Percentiles rank a stretch among this genome's conserved stretches.
Conservation (phyloP, 2,113 vertebrate genomes). For the Prietella phreatophila region DNA sequence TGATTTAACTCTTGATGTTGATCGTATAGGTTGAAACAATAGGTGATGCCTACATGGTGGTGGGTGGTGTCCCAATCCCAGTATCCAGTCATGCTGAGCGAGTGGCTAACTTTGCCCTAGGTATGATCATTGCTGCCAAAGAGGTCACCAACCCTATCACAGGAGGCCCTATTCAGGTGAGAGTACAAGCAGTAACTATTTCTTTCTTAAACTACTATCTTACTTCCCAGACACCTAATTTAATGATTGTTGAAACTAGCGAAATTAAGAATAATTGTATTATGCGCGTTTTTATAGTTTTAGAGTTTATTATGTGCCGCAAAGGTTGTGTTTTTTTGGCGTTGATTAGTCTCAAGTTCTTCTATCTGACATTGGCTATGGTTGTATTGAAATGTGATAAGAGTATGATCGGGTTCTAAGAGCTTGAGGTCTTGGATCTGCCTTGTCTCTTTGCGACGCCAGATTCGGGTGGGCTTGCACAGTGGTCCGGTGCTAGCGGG, state of each 20-base stretch:
- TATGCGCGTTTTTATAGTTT: too few species aligned
- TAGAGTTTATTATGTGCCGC: not conserved
- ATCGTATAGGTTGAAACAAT: conserved; percentile 72
- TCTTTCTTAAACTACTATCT: not conserved
- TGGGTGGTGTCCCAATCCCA: conserved; percentile 68
- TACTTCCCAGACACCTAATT: not conserved
- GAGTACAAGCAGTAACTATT: not conserved
- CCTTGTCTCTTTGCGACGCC: conserved; percentile 12
- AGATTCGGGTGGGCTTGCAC: conserved; percentile 75
- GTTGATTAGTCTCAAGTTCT: not conserved
- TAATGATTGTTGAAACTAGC: not conserved
- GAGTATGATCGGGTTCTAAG: not conserved
- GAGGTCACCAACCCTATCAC: conserved; percentile 71
- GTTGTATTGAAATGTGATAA: not conserved
- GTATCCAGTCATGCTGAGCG: conserved; percentile 64
- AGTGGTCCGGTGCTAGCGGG: conserved; percentile 71
- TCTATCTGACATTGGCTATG: not conserved
- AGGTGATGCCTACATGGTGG: conserved; percentile 76
- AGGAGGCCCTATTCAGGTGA: conserved; percentile 70
- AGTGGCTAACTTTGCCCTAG: conserved; percentile 75
- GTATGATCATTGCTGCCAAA: conserved; percentile 69
- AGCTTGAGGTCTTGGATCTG: not conserved
- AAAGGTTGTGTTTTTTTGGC: not conserved
- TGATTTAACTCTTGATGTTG: not conserved
- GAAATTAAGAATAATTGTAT: not conserved